phyloP scores from a whole-genome alignment of 2,797 vertebrate genomes.

The Distichodus sexfasciatus region DNA sequence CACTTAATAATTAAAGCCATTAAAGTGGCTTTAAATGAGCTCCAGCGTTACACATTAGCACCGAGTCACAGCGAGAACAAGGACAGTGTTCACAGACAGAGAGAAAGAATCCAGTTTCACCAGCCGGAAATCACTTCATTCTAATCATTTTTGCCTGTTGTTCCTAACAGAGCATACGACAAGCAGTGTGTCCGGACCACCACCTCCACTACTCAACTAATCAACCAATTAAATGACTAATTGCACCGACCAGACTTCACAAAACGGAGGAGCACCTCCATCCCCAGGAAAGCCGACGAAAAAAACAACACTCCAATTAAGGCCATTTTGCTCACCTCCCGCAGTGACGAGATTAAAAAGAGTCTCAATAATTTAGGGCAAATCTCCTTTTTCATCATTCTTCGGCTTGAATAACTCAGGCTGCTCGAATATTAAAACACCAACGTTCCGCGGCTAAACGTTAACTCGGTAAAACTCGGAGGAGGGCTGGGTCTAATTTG shows the following conservation, averaged over 20 bases:
- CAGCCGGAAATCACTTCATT: not conserved
- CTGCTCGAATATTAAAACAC: constrained; percentile 25
- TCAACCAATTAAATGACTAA: constrained; percentile 9
- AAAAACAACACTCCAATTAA: constrained; percentile 16
- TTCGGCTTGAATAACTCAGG: constrained; percentile 4
- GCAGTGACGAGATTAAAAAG: constrained; percentile 27
- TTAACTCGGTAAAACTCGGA: constrained; percentile 20
- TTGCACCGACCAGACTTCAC: not conserved
- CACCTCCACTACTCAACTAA: not conserved
- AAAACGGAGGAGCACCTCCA: not conserved
- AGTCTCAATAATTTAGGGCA: constrained; percentile 35
- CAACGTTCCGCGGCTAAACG: constrained; percentile 18
- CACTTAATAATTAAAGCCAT: constrained; percentile 23
- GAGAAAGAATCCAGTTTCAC: not conserved
- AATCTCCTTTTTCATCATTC: constrained; percentile 33
- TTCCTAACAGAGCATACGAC: not conserved
- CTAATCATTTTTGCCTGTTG: not conserved
- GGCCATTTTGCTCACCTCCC: constrained; percentile 23
- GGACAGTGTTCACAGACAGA: not conserved
- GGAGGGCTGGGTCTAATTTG: constrained; percentile 28
- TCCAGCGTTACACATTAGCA: not conserved
- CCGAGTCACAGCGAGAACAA: not conserved
- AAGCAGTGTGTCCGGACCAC: not conserved
- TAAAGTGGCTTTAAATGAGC: constrained; percentile 14
- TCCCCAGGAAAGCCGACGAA: not conserved